A percentile compares a stretch with the other conserved stretches of the same genome.
Evolutionary conservation across 2,888 invertebrate species (phyloP).

Genomic region (Hyppa rectilinea): DNA sequence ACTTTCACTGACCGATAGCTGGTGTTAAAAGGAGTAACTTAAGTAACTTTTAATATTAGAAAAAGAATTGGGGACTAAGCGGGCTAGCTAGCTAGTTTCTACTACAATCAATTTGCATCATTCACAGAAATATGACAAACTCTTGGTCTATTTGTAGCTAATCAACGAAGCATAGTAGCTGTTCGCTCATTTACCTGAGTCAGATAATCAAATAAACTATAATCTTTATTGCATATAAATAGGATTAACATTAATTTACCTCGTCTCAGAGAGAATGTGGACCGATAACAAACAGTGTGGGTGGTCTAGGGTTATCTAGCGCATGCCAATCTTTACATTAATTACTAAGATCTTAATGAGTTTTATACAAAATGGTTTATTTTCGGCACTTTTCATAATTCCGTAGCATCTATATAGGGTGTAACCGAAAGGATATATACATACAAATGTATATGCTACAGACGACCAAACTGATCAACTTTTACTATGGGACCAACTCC

Average conservation of each 20-base stretch:
- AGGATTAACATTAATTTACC: conserved; percentile 46
- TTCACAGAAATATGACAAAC: background rate
- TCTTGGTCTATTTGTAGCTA: no score
- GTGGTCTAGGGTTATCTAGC: conserved; percentile 57
- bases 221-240: conserved; percentile 38
- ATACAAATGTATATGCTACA: no score
- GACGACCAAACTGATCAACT: no score
- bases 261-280: conserved; percentile 37
- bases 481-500: no score
- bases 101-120: background rate
- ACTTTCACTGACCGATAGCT: no score
- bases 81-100: no score
- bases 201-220: conserved; percentile 33
- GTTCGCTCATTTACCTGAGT: background rate
- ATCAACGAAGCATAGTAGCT: background rate
- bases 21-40: no score
- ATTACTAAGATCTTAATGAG: background rate
- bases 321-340: conserved; percentile 32
- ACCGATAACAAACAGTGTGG: conserved; percentile 54
- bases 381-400: background rate
- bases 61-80: no score
- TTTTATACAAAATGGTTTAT: background rate
- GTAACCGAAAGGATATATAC: no score
- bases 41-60: no score
- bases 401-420: no score